A percentile compares a stretch with the other conserved stretches of the same genome.
Evolutionary conservation across 2,888 invertebrate genomes (phyloP).

Genomic region (Sinelater perroti): DNA sequence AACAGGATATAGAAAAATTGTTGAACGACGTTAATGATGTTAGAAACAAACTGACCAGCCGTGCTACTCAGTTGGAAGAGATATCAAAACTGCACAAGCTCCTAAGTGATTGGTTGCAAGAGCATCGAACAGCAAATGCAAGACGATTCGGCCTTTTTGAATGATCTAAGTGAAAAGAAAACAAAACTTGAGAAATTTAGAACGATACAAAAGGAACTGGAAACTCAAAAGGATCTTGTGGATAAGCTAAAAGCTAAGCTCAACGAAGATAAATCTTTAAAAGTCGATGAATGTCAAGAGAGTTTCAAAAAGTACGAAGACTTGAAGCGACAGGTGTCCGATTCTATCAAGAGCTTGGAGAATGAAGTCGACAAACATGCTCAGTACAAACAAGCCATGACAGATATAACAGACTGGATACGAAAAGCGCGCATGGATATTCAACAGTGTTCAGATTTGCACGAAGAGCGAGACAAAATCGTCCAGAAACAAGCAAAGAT

Average conservation of each 20-base stretch:
- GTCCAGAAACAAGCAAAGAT: slow-evolving; percentile 80
- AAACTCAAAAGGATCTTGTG: slow-evolving; percentile 79
- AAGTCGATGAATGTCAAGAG: slow-evolving; percentile 72
- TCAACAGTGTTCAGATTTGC: slow-evolving; percentile 86
- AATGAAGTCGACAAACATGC: slow-evolving; percentile 88
- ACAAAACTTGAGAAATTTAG: slow-evolving; percentile 88
- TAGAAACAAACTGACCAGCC: slow-evolving; percentile 76
- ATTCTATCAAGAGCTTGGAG: slow-evolving; percentile 76
- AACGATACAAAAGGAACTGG: slow-evolving; percentile 82
- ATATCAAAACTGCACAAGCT: slow-evolving; percentile 84
- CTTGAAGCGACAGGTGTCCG: slow-evolving; percentile 71
- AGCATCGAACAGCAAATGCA: slow-evolving; percentile 85
- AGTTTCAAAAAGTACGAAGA: slow-evolving; percentile 77
- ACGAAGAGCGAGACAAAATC: slow-evolving; percentile 84
- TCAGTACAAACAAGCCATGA: slow-evolving; percentile 83
- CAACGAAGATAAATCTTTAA: slow-evolving; percentile 69
- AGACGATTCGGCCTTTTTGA: slow-evolving; percentile 75
- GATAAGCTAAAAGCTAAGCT: slow-evolving; percentile 80
- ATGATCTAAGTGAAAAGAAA: slow-evolving; percentile 91
- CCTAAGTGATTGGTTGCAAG: slow-evolving; percentile 87
- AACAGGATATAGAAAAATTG: slow-evolving; percentile 89
- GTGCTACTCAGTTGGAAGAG: slow-evolving; percentile 85
- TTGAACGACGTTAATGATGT: slow-evolving; percentile 82
- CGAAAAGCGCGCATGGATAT: slow-evolving; percentile 81
- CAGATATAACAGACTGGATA: slow-evolving; percentile 87